Base-by-base conservation (phyloP, 2,888 invertebrate genomes). In the Lasioglossum villosulum region DNA sequence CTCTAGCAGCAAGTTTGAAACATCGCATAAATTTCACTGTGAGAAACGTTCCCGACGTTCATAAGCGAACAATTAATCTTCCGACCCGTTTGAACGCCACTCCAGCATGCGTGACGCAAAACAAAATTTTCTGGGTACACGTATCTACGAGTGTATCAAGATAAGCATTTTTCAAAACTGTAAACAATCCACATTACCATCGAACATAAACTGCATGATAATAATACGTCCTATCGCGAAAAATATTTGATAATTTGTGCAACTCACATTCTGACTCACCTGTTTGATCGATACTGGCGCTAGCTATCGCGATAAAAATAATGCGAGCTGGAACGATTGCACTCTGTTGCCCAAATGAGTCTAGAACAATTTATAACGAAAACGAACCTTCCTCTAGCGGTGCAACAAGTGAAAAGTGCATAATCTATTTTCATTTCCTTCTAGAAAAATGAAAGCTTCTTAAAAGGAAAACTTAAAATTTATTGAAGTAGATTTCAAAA, bases 1-100 rank as follows among this genome's bases (percentile, higher is more conserved):
- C 63, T 63, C 6, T 2, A 6, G 63, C 63, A 6, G 63, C 30
- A 14, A 30, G 63, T 63, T 30, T 19, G 63, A 63, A 27, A 63
- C 30, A 30, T 63, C 63, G 63, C 19, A 63, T 63, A 75, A 75
- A 75, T 56, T 75, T 56, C 56, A 10, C 30, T 16, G 63, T 63
- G 63, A 63, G 63, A 19, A 63, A 30, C 16, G 30, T 30, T 59
- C 63, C 30, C 30, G 30, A 63, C 27, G 63, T 30, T 63, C 63
- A 63, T 63, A 30, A 63, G 63, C 63, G 63, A 30, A 63, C 63
- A 8, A 63, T 63, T 63, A 63, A 63, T 63, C 63, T 63, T 63
- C 63, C 16, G 30, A 30, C 63, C 30, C 63, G 27, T 63, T 30
- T 16, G 30, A 30, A 30, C 63, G 63, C 30, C 63, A 16, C 63